Evolutionary conservation across 2,888 invertebrate genomes (phyloP), one percentile per base, ranked within the genome.

Genomic region (Eupithecia centaureata): DNA sequence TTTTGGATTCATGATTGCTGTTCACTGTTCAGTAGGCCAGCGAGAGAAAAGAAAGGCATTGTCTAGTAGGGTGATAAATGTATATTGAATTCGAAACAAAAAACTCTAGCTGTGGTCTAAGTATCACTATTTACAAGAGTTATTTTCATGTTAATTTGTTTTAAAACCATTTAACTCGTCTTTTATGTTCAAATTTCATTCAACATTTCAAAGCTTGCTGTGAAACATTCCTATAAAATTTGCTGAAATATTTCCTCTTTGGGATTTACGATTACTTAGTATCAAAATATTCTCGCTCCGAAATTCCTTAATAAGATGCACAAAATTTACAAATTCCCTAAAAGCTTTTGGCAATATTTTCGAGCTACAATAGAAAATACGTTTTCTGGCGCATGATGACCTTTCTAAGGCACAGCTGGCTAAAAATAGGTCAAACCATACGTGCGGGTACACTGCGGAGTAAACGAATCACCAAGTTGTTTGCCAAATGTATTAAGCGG

Each of bases 401-500:
- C 62, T 65, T 65, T 7, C 28, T 38, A 18, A 51, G 33, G 2
- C 66, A 15, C 65, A 71, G 42, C 54, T 63, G 68, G 58, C 33
- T 47, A 58, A 65, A 70, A 63, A 65, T 71, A 71, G 73, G 73
- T 68, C 73, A 65, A 64, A 63, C 58, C 70, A 71, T 72, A 70
- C 71, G 66, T 68, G 66, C 69, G 57, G 30, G 51, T n/a, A 32
- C 28, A 32, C 18, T 32, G 18, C 57, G 4, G 12, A 64, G 67
- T 60, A 73, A 73, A 73, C 73, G 71, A 71, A 70, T 69, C 66
- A 57, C 70, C 74, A 76, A 79, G 77, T 80, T 86, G 84, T 88
- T 87, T 88, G 87, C 84, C 86, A 84, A 87, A 86, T 80, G 84
- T 84, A 87, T 88, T 88, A 87, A 85, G 82, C 85, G 86, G 83